Base-by-base conservation (phyloP, 2,888 invertebrate genomes). In the Oligia strigilis region DNA sequence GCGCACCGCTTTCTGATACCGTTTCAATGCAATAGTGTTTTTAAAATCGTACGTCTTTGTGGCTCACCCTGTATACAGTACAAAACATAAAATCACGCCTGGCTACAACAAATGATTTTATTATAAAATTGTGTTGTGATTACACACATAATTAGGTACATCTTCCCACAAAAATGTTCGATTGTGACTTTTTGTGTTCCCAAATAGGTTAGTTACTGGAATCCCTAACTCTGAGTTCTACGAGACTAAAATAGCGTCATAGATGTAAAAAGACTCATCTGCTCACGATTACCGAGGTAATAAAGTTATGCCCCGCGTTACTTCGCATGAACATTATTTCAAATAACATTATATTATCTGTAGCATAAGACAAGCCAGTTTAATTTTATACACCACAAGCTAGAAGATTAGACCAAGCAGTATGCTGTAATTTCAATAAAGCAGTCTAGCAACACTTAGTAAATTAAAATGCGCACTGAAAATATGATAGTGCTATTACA, bases 341-440 rank as follows among this genome's bases (percentile, higher is more conserved):
- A 75, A 36, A 73, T 79, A 80, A 73, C 19, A 49, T 40, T 4
- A 71, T 73, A 58, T 64, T 73, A 58, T 64, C 66, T 76, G 36
- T 58, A 58, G 11, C 17, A 6, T 72, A 69, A 77, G 40, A 79
- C 66, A 67, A 77, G 70, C 64, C 66, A 77, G 80, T 81, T 75
- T 84, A 83, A 80, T 85, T 88, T 87, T 73, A 81, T 81, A 75
- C 71, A 65, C 78, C 82, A 83, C 69, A 55, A 83, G 83, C 64
- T 80, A 75, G 62, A 76, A 78, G 80, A 79, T 82, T 75, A 77
- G 66, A 74, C 60, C 67, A 66, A 72, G 67, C 76, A 49, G n/a
- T 66, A 70, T 71, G 69, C 73, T 72, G 66, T 72, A 78, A 80
- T 76, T 74, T 75, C 64, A 82, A 72, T 78, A 83, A 78, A 80